Conservation (phyloP, 2,113 vertebrate genomes). For the Burhinus bistriatus region DNA sequence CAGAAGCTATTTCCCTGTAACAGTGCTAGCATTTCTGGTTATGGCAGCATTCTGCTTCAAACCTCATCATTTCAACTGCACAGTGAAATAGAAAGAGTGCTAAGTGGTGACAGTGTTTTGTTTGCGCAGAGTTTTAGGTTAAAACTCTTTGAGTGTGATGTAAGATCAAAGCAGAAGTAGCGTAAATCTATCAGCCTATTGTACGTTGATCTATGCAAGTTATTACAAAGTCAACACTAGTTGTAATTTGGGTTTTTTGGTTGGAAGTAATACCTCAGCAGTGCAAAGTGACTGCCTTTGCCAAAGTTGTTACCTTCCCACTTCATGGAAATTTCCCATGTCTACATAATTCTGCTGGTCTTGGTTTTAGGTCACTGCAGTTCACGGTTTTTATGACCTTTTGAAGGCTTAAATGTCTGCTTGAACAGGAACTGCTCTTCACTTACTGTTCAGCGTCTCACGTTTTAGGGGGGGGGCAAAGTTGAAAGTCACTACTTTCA, state of each 20-base stretch:
- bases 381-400: neutral
- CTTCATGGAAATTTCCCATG: neutral
- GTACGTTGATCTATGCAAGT: neutral
- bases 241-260: neutral
- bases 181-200: neutral
- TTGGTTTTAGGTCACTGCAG: neutral
- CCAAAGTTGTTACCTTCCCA: neutral
- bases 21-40: neutral
- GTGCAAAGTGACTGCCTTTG: neutral
- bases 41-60: neutral
- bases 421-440: neutral
- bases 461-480: neutral
- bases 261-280: neutral
- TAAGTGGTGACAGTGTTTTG: neutral
- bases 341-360: neutral
- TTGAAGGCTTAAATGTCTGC: neutral
- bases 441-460: neutral
- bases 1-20: neutral
- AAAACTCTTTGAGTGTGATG: neutral
- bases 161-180: neutral
- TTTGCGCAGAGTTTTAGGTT: neutral
- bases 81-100: neutral
- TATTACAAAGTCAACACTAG: neutral
- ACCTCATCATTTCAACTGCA: neutral
- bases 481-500: neutral